phyloP scores from a whole-genome alignment of 35 echinoderm and acorn worm genomes.

The Holothuria glaberrima region DNA sequence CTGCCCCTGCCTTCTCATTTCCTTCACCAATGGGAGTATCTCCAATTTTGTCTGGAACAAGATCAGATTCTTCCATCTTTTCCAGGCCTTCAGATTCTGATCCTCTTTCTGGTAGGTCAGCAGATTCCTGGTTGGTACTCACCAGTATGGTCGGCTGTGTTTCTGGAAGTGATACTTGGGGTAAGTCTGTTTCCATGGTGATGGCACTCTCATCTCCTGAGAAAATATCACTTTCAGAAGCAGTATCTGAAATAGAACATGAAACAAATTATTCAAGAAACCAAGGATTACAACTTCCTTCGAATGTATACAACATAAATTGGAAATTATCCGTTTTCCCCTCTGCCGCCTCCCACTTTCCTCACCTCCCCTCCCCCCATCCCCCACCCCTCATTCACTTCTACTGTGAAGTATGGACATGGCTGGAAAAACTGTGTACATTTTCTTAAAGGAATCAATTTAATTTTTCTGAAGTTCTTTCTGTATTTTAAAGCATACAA shows the following conservation, averaged over 20 bases:
- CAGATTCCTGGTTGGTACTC: not conserved
- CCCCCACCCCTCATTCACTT: too few species aligned
- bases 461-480: too few species aligned
- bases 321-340: too few species aligned
- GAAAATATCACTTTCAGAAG: constrained; percentile 67
- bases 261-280: not conserved
- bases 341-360: too few species aligned
- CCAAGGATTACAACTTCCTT: too few species aligned
- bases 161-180: not conserved
- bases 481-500: too few species aligned
- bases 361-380: too few species aligned
- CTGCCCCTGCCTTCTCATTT: not conserved
- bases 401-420: too few species aligned
- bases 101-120: not conserved
- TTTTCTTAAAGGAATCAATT: too few species aligned
- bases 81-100: not conserved
- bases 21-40: not conserved
- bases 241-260: constrained; percentile 43
- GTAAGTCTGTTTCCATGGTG: constrained; percentile 15
- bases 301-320: too few species aligned
- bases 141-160: not conserved
- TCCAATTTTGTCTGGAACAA: not conserved
- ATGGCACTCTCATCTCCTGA: constrained; percentile 61
- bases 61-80: not conserved
- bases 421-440: too few species aligned